Evolutionary conservation across 2,113 vertebrate species (phyloP).

Genomic region (Sinocyclocheilus rhinocerous): DNA sequence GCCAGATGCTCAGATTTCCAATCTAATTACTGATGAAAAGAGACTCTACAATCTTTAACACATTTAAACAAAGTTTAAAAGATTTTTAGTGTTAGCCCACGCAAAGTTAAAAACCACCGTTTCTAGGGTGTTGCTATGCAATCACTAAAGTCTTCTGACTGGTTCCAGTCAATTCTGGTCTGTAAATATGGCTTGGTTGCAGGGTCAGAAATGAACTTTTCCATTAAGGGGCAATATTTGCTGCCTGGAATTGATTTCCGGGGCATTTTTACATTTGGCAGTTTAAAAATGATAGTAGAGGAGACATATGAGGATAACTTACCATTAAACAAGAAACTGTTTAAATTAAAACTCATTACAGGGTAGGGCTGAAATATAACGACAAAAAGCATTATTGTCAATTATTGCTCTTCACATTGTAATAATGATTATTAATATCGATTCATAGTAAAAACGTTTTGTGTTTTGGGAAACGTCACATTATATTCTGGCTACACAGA

Average conservation of each 20-base stretch:
- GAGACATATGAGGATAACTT: too few species aligned
- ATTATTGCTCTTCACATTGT: too few species aligned
- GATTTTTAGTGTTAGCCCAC: neutral
- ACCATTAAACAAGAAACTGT: neutral
- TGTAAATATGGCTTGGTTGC: neutral
- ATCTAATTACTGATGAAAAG: slow-evolving; percentile 55
- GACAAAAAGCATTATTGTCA: too few species aligned
- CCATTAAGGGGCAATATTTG: neutral
- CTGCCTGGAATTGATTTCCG: too few species aligned
- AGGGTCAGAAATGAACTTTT: neutral
- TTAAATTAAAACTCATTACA: too few species aligned
- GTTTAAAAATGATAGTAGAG: too few species aligned
- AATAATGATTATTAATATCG: too few species aligned
- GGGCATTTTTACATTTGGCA: neutral
- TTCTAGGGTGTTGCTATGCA: neutral
- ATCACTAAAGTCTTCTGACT: neutral
- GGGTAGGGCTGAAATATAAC: too few species aligned
- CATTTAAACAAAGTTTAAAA: neutral
- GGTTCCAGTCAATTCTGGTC: neutral
- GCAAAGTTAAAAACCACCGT: neutral
- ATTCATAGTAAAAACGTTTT: too few species aligned
- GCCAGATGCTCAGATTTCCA: slow-evolving; percentile 64
- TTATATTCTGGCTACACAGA: too few species aligned
- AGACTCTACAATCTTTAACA: slow-evolving; percentile 19
- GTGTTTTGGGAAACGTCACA: too few species aligned